Base-by-base conservation (phyloP, 1,140 invertebrate genomes). In the Mycetomoellerius zeteki region DNA sequence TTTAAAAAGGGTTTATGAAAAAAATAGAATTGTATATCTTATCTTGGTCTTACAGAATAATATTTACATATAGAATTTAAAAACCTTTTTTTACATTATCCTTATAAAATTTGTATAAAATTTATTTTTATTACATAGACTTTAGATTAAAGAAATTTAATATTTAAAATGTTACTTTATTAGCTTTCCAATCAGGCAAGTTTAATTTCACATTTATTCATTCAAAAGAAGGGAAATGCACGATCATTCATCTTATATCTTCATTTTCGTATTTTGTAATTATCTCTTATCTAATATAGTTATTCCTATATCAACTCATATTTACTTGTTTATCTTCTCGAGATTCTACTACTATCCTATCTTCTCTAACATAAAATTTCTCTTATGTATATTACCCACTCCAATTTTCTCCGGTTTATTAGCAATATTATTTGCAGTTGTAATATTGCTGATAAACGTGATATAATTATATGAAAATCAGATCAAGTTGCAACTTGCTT, bases 301-400 rank as follows among this genome's bases (percentile, higher is more conserved):
- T 65, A 33, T 65, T 33, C 37, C 10, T 37, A 65, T 7, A 73
- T 56, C 5, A 33, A 33, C 12, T 12, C 2, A 7, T 52, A 56
- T 52, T 16, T 54, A 50, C 0, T 73, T 65, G n/a, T n/a, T 54
- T 30, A 52, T 30, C 14, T 19, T 37, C 16, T 16, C 7, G 14
- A 16, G 6, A 75, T 3, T 43, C 8, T 43, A 21, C 8, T 1
- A n/a, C 37, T 6, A n/a, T 6, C 0, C n/a, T 60, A 82, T 62
- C 69, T 54, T 72, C 2, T 10, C 0, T 3, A 24, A 52, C 33
- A 24, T 71, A 12, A 72, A 76, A 87, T 84, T 87, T 58, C 8
- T 27, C 14, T 87, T 43, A 82, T 54, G 50, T 86, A 76, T 64
- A n/a, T 24, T 47, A 52, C 21, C 7, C 24, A n/a, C 16, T 65